A percentile compares a stretch with the other conserved stretches of the same genome.
phyloP scores from a whole-genome alignment of 2,113 vertebrate genomes.

The Lagopus leucura region DNA sequence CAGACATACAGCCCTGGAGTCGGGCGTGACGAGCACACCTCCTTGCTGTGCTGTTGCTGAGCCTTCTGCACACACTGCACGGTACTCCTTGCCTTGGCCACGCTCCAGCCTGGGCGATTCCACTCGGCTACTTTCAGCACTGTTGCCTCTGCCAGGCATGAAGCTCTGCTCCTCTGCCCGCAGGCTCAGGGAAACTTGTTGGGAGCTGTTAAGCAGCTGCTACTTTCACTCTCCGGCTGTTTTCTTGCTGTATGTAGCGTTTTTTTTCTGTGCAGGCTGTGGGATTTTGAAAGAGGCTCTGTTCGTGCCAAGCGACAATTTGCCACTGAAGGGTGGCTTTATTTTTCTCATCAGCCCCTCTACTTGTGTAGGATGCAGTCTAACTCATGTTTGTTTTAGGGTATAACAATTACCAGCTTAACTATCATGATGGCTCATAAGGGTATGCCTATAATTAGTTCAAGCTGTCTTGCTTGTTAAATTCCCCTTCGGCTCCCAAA shows the following conservation, averaged over 20 bases:
- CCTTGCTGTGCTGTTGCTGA: neutral
- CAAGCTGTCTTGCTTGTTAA: slow-evolving; percentile 36
- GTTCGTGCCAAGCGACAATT: neutral
- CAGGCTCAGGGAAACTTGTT: neutral
- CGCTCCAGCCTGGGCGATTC: slow-evolving; percentile 36
- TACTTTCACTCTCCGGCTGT: slow-evolving; percentile 24
- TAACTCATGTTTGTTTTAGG: neutral
- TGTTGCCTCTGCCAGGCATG: neutral
- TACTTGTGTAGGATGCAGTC: neutral
- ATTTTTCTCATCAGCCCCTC: neutral
- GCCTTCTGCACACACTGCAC: neutral
- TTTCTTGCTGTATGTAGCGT: neutral
- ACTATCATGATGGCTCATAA: neutral
- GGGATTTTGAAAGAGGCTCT: slow-evolving; percentile 28
- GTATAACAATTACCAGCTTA: neutral
- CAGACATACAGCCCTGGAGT: neutral
- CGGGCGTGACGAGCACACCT: neutral
- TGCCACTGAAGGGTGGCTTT: neutral
- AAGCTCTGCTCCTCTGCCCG: neutral
- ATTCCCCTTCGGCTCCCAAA: slow-evolving; percentile 16
- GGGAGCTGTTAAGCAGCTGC: slow-evolving; percentile 50
- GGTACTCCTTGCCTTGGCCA: slow-evolving; percentile 22
- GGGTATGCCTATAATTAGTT: slow-evolving; percentile 24
- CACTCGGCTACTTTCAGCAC: neutral
- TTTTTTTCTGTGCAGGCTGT: neutral